Conservation (phyloP, 1,140 invertebrate genomes). For the Drosophila elegans region DNA sequence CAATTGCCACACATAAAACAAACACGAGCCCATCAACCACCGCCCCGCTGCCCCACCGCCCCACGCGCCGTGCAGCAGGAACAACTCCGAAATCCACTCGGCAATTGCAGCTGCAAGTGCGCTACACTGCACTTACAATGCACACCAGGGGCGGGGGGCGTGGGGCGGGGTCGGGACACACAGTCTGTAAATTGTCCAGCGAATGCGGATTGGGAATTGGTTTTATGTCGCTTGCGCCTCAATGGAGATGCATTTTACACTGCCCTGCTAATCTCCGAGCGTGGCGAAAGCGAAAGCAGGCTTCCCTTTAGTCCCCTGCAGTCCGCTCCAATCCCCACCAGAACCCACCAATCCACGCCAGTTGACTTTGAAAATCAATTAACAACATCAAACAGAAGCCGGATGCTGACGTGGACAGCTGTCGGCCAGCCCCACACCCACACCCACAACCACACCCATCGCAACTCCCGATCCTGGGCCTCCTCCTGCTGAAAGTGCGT, state of each 20-base stretch:
- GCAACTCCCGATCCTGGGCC: slow-evolving; percentile 1
- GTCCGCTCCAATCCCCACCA: not conserved
- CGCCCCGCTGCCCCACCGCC: slow-evolving; percentile 5
- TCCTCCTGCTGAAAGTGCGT: slow-evolving; percentile 64
- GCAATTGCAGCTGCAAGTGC: slow-evolving; percentile 78
- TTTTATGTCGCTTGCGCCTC: slow-evolving; percentile 81
- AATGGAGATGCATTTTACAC: slow-evolving; percentile 79
- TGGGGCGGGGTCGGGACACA: slow-evolving; percentile 20
- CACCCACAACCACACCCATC: not conserved
- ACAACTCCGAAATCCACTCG: slow-evolving; percentile 76
- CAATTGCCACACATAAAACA: slow-evolving; percentile 80
- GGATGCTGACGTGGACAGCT: slow-evolving; percentile 79
- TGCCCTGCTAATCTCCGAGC: slow-evolving; percentile 78
- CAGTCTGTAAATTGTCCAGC: slow-evolving; percentile 56
- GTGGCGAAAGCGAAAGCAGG: slow-evolving; percentile 53
- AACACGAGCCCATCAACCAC: slow-evolving; percentile 47
- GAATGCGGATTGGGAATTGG: slow-evolving; percentile 66
- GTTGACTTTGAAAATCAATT: slow-evolving; percentile 84
- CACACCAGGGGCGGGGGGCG: slow-evolving; percentile 37
- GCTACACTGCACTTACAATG: slow-evolving; percentile 76
- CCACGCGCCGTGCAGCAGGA: slow-evolving; percentile 13
- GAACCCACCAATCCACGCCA: slow-evolving; percentile 8
- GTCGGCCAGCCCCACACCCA: slow-evolving; percentile 35
- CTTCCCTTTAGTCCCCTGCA: not conserved
- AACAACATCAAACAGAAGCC: slow-evolving; percentile 84